A percentile compares a stretch with the other conserved stretches of the same genome.
phyloP scores from a whole-genome alignment of 2,113 vertebrate genomes.

The Lepus europaeus region DNA sequence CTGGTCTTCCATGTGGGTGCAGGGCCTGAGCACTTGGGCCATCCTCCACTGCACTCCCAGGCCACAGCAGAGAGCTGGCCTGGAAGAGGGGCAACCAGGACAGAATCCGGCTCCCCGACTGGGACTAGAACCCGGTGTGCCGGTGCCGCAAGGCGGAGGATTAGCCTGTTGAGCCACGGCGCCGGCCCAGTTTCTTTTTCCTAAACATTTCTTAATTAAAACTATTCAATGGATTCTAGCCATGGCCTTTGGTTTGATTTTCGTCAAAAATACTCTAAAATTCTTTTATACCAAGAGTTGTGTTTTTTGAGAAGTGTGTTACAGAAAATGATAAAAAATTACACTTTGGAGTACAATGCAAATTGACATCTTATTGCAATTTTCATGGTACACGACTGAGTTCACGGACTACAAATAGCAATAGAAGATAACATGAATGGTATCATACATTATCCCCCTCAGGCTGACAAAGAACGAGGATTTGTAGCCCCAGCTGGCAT shows the following conservation, averaged over 20 bases:
- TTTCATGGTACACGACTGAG: conserved; percentile 51
- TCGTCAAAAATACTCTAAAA: conserved; percentile 1
- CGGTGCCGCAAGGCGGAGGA: too few relatives aligned
- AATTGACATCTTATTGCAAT: conserved; percentile 57
- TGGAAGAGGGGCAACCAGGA: too few relatives aligned
- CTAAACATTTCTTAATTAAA: conserved; percentile 35
- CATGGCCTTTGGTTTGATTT: conserved; percentile 9
- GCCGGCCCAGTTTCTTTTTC: neutral
- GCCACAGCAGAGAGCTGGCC: too few relatives aligned
- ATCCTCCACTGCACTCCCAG: too few relatives aligned
- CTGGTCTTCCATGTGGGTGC: too few relatives aligned
- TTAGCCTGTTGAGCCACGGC: too few relatives aligned
- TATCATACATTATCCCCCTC: conserved; percentile 38
- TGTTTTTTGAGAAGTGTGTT: conserved; percentile 12
- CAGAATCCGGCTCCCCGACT: too few relatives aligned
- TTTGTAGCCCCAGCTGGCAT: conserved; percentile 1
- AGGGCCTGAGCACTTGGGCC: too few relatives aligned
- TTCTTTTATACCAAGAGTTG: neutral
- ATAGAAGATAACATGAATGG: conserved; percentile 50
- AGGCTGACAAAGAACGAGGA: conserved; percentile 51
- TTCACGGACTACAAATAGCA: conserved; percentile 55
- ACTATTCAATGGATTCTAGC: neutral
- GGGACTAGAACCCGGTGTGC: too few relatives aligned
- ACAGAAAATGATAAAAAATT: conserved; percentile 54
- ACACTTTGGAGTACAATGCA: conserved; percentile 47